phyloP scores from a whole-genome alignment of 1,140 invertebrate genomes.

The Venturia canescens region DNA sequence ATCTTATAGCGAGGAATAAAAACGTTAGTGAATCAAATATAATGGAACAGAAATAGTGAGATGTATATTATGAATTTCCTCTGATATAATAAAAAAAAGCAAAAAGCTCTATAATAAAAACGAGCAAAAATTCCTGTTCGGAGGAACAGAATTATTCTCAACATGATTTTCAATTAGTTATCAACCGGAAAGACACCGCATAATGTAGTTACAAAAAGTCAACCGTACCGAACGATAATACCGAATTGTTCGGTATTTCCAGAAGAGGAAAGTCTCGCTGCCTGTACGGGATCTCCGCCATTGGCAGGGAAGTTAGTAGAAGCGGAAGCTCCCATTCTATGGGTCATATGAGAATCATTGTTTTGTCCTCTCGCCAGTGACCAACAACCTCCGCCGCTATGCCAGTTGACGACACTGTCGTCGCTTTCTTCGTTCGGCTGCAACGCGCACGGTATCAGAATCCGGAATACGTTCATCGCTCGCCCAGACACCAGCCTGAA shows the following conservation, averaged over 20 bases:
- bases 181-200: no score
- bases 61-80: no score
- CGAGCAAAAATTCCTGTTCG: no score
- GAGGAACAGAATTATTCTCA: no score
- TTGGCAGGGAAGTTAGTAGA: conserved; percentile 74
- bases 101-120: no score
- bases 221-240: conserved; percentile 71
- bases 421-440: conserved; percentile 78
- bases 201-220: not conserved
- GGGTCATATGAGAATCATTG: conserved; percentile 76
- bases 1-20: not conserved
- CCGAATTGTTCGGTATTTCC: conserved; percentile 72
- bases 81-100: no score
- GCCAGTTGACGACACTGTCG: conserved; percentile 63
- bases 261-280: conserved; percentile 74
- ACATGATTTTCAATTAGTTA: no score
- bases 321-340: conserved; percentile 76
- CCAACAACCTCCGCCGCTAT: conserved; percentile 76
- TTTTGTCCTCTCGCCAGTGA: conserved; percentile 74
- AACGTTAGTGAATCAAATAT: not conserved
- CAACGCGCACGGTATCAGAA: conserved; percentile 79
- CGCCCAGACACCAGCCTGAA: conserved; percentile 78
- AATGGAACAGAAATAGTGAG: no score
- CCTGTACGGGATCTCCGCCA: conserved; percentile 73
- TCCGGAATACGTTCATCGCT: conserved; percentile 80